Base-by-base conservation (phyloP, 2,797 vertebrate genomes). In the Geotrypetes seraphini region DNA sequence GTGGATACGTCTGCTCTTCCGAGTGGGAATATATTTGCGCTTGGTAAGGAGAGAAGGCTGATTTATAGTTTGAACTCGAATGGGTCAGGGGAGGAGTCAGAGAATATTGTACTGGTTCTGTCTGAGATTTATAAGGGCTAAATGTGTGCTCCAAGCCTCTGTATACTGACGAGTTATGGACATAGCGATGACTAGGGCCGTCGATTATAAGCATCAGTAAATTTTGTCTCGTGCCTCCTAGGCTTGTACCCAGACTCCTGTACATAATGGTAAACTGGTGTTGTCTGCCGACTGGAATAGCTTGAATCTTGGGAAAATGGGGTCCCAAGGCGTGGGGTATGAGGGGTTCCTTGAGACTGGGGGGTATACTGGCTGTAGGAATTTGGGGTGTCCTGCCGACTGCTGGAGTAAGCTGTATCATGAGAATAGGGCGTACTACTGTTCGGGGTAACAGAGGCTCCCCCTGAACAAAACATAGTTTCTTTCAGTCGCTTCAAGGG, bases 251-350 rank as follows among this genome's bases (percentile, higher is more conserved):
- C 77, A 0, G 77, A 79, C 53, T 86, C 85, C 38, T 92, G 91
- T 43, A 79, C 59, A 10, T 88, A 83, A 55, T 87, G 89, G 78
- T 90, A 95, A 6, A 89, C 86, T 0, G 94, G 96, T 0, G 96
- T 98, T 16, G 87, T 87, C 74, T 97, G 94, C 10, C 93, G 85
- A 56, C 93, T 96, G 20, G 96, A 96, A 63, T 87, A 99, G 43
- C 71, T 89, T 13, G 96, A 97, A 66, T 98, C 96, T 71, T 97
- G 95, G 11, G 95, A 97, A 78, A 88, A 97, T 1, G 96, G 96
- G 0, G 95, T 97, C 26, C 91, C 88, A 40, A 88, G 60, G 2
- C 92, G 90, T 0, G 95, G 92, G 7, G 93, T 95, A 45, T 90
- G 89, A 3, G 95, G 95, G 2, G 91, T 92, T 48, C 88, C 88